These are phyloP conservation scores for Hycleus cichorii DNA, from an alignment of 1,140 invertebrate genomes.

Conservation along the genomic window DNA sequence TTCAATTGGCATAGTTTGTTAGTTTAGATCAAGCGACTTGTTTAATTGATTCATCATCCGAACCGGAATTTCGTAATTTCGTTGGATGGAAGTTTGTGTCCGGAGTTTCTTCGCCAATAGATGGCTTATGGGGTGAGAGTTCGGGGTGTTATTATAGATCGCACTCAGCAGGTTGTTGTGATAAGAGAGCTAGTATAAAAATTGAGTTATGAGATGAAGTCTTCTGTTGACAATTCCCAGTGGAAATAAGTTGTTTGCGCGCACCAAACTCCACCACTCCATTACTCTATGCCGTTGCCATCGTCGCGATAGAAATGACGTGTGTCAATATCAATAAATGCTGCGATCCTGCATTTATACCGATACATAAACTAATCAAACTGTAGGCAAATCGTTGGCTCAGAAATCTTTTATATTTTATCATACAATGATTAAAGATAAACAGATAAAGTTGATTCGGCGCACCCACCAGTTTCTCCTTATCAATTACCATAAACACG, in stretches of 20 bases:
- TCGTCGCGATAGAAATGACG: constrained; percentile 23
- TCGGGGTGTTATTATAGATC: background rate
- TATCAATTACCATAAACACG: too few species aligned
- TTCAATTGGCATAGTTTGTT: too few species aligned
- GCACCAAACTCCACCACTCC: constrained; percentile 33
- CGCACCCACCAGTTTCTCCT: constrained; percentile 1
- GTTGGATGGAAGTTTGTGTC: too few species aligned
- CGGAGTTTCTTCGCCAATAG: too few species aligned
- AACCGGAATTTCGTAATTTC: too few species aligned
- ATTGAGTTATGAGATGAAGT: constrained; percentile 40
- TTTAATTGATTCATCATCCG: too few species aligned
- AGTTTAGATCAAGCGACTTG: too few species aligned
- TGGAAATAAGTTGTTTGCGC: constrained; percentile 38
- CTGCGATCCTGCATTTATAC: constrained; percentile 8
- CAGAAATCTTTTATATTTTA: too few species aligned
- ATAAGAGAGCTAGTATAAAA: constrained; percentile 33
- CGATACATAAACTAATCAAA: too few species aligned
- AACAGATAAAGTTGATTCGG: background rate
- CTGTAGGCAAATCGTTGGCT: too few species aligned
- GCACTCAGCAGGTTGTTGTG: constrained; percentile 33
- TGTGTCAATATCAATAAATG: constrained; percentile 34
- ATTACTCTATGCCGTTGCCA: constrained; percentile 21
- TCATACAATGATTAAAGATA: too few species aligned
- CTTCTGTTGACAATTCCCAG: constrained; percentile 39
- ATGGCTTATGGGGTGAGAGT: too few species aligned